Evolutionary conservation across 2,888 invertebrate genomes (phyloP).

Genomic region (Bellardia bayeri): DNA sequence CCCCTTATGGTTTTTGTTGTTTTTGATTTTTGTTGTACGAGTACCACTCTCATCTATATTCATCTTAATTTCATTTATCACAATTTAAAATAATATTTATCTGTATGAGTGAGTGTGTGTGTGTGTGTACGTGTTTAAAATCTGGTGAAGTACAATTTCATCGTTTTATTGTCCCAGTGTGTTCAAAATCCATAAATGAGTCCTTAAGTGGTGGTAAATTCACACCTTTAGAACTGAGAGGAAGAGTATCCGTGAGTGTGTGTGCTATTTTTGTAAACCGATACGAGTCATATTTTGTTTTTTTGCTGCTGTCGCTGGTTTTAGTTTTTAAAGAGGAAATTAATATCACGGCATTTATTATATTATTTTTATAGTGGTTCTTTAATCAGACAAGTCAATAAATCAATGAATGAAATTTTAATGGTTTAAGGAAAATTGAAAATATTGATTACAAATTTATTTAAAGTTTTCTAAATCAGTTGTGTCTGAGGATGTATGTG

Average conservation of each 20-base stretch:
- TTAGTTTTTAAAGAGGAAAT: constrained; percentile 65
- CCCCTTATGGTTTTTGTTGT: constrained; percentile 53
- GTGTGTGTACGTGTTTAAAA: constrained; percentile 31
- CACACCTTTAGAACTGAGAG: constrained; percentile 63
- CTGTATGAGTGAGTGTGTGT: constrained; percentile 37
- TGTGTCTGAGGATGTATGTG: neutral
- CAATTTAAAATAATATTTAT: constrained; percentile 76
- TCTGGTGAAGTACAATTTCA: constrained; percentile 51
- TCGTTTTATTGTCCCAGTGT: constrained; percentile 59
- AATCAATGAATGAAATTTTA: constrained; percentile 60
- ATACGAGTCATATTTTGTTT: constrained; percentile 36
- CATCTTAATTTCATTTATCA: constrained; percentile 77
- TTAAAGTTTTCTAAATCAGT: constrained; percentile 24
- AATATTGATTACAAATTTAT: constrained; percentile 57
- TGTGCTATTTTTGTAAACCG: constrained; percentile 63
- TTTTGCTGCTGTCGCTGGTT: constrained; percentile 19
- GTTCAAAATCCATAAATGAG: constrained; percentile 68
- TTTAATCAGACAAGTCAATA: constrained; percentile 72
- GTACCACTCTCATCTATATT: constrained; percentile 59
- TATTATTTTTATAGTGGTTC: constrained; percentile 32
- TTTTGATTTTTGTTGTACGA: neutral
- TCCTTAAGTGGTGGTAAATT: constrained; percentile 73
- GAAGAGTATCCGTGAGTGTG: constrained; percentile 16
- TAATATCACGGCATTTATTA: constrained; percentile 48
- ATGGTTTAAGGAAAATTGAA: constrained; percentile 41